Percentiles rank a stretch among this genome's conserved stretches.
Evolutionary conservation across 2,888 invertebrate genomes (phyloP).

Genomic region (Pocota personata): DNA sequence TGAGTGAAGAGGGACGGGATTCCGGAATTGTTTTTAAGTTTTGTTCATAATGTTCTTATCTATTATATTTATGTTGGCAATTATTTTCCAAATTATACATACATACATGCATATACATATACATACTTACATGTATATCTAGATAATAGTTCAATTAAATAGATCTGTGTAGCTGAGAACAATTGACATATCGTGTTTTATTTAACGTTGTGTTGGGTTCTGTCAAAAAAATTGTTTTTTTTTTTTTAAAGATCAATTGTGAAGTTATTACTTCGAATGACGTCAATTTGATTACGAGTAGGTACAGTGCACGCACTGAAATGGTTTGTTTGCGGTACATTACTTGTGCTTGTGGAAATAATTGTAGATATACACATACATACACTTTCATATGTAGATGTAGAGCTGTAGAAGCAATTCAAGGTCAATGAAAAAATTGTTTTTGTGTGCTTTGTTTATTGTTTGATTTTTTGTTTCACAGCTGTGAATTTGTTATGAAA

Average conservation of each 20-base stretch:
- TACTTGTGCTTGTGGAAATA: constrained; percentile 11
- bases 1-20: neutral
- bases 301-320: constrained; percentile 18
- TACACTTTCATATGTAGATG: neutral
- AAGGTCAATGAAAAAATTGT: constrained; percentile 33
- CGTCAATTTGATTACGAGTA: constrained; percentile 24
- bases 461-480: neutral
- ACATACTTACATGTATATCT: neutral
- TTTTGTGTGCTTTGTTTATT: constrained; percentile 1
- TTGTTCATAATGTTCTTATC: neutral
- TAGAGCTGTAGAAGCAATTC: constrained; percentile 14
- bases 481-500: neutral
- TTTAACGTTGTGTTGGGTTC: neutral
- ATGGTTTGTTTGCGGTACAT: constrained; percentile 12
- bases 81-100: neutral
- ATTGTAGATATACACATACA: neutral
- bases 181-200: neutral
- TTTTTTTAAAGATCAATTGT: neutral
- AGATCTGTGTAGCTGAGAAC: neutral
- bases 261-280: constrained; percentile 3
- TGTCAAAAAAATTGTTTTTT: neutral
- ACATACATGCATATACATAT: neutral
- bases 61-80: neutral
- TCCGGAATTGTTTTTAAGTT: neutral
- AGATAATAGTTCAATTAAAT: neutral